phyloP scores from a whole-genome alignment of 2,888 invertebrate species.

The Proisotoma minuta region DNA sequence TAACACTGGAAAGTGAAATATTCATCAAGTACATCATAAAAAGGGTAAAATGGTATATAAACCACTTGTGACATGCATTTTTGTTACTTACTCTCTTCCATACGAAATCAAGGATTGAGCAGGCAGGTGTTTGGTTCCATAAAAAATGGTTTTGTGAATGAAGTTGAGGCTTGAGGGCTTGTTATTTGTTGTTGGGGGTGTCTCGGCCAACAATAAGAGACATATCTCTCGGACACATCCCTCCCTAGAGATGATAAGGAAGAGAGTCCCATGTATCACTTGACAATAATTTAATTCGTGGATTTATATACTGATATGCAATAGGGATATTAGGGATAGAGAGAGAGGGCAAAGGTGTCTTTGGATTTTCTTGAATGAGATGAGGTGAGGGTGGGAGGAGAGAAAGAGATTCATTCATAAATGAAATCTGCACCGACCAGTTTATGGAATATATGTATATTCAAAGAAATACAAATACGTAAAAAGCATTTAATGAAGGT shows the following conservation, averaged over 20 bases:
- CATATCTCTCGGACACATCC: no score
- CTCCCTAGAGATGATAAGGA: no score
- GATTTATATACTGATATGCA: no score
- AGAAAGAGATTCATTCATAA: constrained; percentile 31
- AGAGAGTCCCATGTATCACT: no score
- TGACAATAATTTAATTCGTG: no score
- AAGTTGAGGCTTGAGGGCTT: constrained; percentile 10
- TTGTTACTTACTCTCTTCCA: no score
- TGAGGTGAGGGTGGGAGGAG: constrained; percentile 8
- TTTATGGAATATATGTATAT: no score
- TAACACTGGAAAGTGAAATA: neutral
- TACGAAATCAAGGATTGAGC: neutral
- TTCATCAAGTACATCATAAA: constrained; percentile 2
- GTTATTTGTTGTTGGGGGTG: neutral
- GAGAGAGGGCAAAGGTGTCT: no score
- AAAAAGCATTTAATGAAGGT: neutral
- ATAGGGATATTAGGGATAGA: no score
- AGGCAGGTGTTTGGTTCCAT: neutral
- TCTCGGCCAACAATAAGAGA: neutral
- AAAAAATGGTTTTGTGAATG: constrained; percentile 11
- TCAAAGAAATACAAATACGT: constrained; percentile 7
- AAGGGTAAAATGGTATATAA: neutral
- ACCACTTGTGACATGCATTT: neutral
- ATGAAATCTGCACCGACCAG: constrained; percentile 35
- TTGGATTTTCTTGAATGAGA: no score